phyloP scores from a whole-genome alignment of 2,797 vertebrate genomes.

The Spizella passerina region DNA sequence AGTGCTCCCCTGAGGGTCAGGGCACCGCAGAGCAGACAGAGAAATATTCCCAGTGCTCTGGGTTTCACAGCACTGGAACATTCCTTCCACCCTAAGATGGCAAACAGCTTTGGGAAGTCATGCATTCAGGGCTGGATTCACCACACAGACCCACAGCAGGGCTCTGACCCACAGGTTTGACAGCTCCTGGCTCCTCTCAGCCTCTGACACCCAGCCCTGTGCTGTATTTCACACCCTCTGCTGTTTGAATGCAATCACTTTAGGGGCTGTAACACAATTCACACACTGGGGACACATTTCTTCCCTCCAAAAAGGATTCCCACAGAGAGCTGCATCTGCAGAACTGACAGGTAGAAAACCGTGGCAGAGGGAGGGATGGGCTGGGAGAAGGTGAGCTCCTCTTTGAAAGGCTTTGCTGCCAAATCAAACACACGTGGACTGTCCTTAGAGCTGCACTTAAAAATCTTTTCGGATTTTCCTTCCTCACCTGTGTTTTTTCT shows the following conservation, averaged over 20 bases:
- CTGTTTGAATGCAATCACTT: neutral
- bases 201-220: neutral
- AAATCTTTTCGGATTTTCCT: neutral
- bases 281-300: neutral
- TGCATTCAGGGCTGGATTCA: neutral
- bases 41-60: no score
- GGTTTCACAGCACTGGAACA: neutral
- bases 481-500: neutral
- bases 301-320: neutral
- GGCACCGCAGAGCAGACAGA: no score
- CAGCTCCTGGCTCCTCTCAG: neutral
- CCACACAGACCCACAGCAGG: neutral
- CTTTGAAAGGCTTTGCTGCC: neutral
- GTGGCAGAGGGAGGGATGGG: neutral
- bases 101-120: neutral
- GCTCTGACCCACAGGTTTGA: neutral
- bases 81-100: neutral
- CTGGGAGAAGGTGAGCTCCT: neutral
- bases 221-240: rapidly evolving
- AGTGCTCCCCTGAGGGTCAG: no score
- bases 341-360: neutral
- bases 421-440: neutral
- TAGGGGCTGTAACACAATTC: neutral
- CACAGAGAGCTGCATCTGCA: neutral
- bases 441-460: neutral